Evolutionary conservation across 2,113 vertebrate genomes (phyloP).

Genomic region (Cyprinodon brontotheroides): DNA sequence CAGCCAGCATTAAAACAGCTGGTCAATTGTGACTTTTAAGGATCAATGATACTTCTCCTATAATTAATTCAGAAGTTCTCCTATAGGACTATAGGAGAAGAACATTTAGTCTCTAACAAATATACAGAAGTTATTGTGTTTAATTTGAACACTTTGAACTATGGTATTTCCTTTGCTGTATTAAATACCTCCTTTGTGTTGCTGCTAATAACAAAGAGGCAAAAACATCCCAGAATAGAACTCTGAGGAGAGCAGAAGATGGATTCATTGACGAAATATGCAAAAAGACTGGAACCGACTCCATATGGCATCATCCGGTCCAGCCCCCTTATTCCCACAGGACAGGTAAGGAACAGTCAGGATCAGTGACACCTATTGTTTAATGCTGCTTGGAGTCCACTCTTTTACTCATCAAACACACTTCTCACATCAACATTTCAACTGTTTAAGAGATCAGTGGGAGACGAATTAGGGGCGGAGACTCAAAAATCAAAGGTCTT

Average conservation of each 20-base stretch:
- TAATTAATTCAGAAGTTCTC: too few relatives aligned
- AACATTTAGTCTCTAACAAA: not conserved
- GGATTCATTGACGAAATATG: not conserved
- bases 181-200: not conserved
- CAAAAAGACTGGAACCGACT: not conserved
- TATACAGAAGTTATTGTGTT: not conserved
- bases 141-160: not conserved
- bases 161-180: not conserved
- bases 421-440: conserved; percentile 29
- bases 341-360: conserved; percentile 16
- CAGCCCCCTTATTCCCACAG: conserved; percentile 15
- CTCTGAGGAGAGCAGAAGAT: conserved; percentile 1
- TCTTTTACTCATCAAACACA: conserved; percentile 20
- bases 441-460: conserved; percentile 23
- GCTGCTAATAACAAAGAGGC: not conserved
- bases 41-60: too few relatives aligned
- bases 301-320: conserved; percentile 21
- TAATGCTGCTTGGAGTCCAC: conserved; percentile 36
- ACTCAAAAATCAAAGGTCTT: conserved; percentile 22
- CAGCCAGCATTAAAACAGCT: not conserved
- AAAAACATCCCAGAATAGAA: not conserved
- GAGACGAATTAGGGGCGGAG: conserved; percentile 44
- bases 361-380: conserved; percentile 29
- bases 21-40: not conserved
- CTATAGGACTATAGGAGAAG: not conserved